These are phyloP conservation scores for Drosophila putrida DNA, from an alignment of 2,888 invertebrate genomes.

Conservation along the genomic window DNA sequence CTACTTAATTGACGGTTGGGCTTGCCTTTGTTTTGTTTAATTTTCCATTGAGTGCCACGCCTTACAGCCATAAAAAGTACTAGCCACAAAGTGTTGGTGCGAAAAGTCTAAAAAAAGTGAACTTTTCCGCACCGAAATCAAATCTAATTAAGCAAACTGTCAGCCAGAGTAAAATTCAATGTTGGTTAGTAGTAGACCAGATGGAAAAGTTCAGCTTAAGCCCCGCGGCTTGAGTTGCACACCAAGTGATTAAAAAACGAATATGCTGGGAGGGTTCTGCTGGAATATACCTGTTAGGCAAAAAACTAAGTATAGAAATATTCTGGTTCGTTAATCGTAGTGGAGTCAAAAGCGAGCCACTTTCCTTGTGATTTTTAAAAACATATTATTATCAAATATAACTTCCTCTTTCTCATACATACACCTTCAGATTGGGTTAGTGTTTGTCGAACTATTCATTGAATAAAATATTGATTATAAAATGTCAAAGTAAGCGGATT, in stretches of 20 bases:
- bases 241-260: constrained; percentile 12
- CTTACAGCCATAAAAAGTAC: constrained; percentile 33
- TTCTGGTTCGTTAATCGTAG: not conserved
- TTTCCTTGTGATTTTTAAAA: too few relatives aligned
- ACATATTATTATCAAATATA: too few relatives aligned
- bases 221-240: constrained; percentile 31
- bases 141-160: constrained; percentile 50
- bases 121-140: constrained; percentile 35
- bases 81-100: constrained; percentile 31
- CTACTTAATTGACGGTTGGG: constrained; percentile 36
- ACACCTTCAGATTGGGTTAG: too few relatives aligned
- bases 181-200: constrained; percentile 25
- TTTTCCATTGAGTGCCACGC: constrained; percentile 53
- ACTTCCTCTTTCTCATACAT: too few relatives aligned
- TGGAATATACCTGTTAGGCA: not conserved
- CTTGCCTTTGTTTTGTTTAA: constrained; percentile 32
- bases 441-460: too few relatives aligned
- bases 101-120: constrained; percentile 23
- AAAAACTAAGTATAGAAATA: not conserved
- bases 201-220: constrained; percentile 23
- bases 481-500: too few relatives aligned
- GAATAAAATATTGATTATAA: too few relatives aligned
- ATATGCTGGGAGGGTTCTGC: not conserved
- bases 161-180: constrained; percentile 22
- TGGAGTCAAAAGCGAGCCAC: too few relatives aligned